phyloP scores from a whole-genome alignment of 2,113 vertebrate species.

The Halichoeres trimaculatus region DNA sequence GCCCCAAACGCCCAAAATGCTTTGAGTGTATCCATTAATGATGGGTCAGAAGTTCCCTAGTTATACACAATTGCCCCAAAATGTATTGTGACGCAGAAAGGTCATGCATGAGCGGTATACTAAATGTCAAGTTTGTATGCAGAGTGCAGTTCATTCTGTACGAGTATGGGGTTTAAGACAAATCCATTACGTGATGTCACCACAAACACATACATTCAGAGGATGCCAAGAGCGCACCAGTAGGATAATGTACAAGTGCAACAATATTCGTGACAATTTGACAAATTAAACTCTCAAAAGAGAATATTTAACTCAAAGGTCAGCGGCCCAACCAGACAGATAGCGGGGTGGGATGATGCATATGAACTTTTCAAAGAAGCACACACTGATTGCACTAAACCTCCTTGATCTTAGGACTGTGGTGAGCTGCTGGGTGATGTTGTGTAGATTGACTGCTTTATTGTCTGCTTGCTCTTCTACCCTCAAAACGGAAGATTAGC shows the following conservation, averaged over 20 bases:
- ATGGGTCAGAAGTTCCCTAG: neutral
- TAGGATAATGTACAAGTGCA: neutral
- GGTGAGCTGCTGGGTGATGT: neutral
- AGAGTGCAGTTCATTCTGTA: too few species aligned
- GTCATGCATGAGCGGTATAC: too few species aligned
- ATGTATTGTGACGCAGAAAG: too few species aligned
- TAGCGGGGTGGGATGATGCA: neutral
- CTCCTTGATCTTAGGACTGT: neutral
- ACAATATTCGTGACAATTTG: neutral
- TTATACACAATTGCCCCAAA: neutral
- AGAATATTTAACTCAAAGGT: constrained; percentile 19
- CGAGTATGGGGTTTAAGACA: too few species aligned
- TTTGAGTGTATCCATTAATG: too few species aligned
- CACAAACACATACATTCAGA: too few species aligned
- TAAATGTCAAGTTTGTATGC: too few species aligned
- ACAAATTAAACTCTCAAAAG: constrained; percentile 3
- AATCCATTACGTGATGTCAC: too few species aligned
- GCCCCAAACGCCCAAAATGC: too few species aligned
- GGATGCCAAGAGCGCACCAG: neutral
- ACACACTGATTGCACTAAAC: neutral
- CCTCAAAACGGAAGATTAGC: constrained; percentile 44
- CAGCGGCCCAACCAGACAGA: neutral
- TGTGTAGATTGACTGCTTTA: constrained; percentile 30
- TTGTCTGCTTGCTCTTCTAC: constrained; percentile 23
- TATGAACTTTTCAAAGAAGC: constrained; percentile 34